phyloP scores from a whole-genome alignment of 2,888 invertebrate species.

The Strigamia transsilvanica region DNA sequence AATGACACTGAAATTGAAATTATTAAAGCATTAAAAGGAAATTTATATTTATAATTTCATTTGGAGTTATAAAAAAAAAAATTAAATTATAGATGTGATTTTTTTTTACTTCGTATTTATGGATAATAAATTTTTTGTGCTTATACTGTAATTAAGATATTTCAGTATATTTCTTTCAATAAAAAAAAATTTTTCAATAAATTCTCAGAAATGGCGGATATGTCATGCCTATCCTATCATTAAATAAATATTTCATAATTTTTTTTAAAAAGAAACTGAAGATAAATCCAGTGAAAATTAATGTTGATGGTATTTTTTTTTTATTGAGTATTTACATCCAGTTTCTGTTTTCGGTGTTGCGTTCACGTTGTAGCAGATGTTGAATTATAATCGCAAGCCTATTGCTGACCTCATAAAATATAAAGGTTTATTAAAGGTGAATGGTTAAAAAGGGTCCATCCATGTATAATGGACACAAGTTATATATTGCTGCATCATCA shows the following conservation, averaged over 20 bases:
- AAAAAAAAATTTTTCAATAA: not conserved
- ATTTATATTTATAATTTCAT: not conserved
- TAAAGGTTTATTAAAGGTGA: conserved; percentile 19
- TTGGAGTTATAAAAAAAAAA: not conserved
- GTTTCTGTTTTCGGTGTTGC: not conserved
- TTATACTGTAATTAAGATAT: conserved; percentile 11
- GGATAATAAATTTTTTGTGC: conserved; percentile 18
- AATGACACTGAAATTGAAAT: not conserved
- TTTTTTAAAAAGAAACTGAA: not conserved
- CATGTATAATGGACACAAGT: not conserved
- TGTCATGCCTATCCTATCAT: not conserved
- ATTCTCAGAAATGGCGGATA: not conserved
- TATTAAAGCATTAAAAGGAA: not conserved
- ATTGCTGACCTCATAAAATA: not conserved
- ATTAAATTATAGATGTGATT: not conserved
- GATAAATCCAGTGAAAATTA: too few species aligned
- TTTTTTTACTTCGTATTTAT: conserved; percentile 6
- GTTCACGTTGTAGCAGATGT: not conserved
- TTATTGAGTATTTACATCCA: not conserved
- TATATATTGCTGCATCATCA: conserved; percentile 32
- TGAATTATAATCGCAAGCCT: conserved; percentile 7
- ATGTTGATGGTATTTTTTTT: not conserved
- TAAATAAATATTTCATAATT: not conserved
- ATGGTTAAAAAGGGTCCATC: conserved; percentile 2
- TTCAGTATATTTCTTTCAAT: not conserved